Base-by-base conservation (phyloP, 2,797 vertebrate genomes). In the Capromys pilorides region DNA sequence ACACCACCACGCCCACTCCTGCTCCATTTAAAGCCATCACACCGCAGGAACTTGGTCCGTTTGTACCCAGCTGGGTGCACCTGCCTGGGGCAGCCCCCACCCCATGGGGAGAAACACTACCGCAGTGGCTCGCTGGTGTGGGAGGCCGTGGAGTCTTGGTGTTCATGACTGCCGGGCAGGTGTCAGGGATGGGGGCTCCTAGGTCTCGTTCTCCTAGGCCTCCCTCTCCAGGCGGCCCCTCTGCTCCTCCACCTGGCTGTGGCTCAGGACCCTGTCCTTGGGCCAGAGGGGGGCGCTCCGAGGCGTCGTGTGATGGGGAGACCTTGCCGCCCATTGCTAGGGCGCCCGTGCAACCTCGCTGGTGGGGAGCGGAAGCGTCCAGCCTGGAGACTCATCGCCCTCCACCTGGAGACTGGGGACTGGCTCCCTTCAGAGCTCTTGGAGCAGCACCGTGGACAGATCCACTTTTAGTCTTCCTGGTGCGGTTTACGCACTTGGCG, bases 301-400 rank as follows among this genome's bases (percentile, higher is more conserved):
- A 21, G 19, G 3, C 10, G 5, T 31, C 22, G 80, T 16, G 57
- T 41, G 26, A 16, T 0, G 2, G 8, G 21, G 6, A 41, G 11
- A 75, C 26, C 39, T 28, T 3, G 21, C 7, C 5, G 3, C 26
- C 16, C 8, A 2, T 28, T 11, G 14, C 16, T 2, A 59, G 39
- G 59, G 26, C 26, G 0, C 8, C 81, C 5, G 78, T 10, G 21
- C 51, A 57, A 9, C 59, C 16, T 19, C 6, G 33, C n/a, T 18
- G 9, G 8, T 51, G 2, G 1, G n/a, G 11, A 0, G 16, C 1
- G n/a, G 14, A 5, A 6, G 22, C 3, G 1, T 31, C 12, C 2
- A 7, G 0, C 59, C 41, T 22, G 4, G 28, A 41, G 39, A 45
- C 2, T 2, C 4, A 0, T 41, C 8, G 0, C 18, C 9, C 22